Evolutionary conservation across 2,113 vertebrate species (phyloP).

Genomic region (Pagrus major): DNA sequence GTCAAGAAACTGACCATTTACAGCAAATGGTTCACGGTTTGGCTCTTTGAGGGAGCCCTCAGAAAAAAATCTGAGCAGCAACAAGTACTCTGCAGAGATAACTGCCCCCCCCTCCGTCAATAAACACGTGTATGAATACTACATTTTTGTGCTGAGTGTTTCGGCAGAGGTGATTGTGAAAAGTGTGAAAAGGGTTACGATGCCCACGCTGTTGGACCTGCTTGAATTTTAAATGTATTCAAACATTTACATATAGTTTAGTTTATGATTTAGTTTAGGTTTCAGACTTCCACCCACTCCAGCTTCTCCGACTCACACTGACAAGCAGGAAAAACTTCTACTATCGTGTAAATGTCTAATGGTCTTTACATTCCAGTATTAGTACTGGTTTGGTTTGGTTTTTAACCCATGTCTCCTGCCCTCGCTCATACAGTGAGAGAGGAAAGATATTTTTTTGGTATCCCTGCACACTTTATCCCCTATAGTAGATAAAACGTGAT

Average conservation of each 20-base stretch:
- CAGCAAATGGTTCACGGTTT: not conserved
- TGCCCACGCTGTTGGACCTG: not conserved
- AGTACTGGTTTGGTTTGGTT: no score
- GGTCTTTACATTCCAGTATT: no score
- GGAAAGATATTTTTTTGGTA: no score
- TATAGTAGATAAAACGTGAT: no score
- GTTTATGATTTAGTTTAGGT: not conserved
- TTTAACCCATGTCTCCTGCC: no score
- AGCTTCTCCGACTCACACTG: not conserved
- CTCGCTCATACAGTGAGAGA: no score
- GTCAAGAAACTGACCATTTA: not conserved
- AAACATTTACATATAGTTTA: not conserved
- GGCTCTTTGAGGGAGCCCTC: not conserved
- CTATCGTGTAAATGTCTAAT: no score
- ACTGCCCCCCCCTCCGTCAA: not conserved
- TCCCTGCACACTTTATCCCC: no score
- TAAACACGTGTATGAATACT: slow-evolving; percentile 3
- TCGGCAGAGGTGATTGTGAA: not conserved
- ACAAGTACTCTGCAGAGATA: not conserved
- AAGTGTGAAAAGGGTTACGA: slow-evolving; percentile 4
- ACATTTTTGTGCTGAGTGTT: not conserved
- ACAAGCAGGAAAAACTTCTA: not conserved
- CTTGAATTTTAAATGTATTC: not conserved
- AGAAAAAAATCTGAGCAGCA: not conserved
- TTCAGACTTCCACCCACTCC: not conserved